Base-by-base conservation (phyloP, 2,797 vertebrate genomes). In the Brachymystax lenok region DNA sequence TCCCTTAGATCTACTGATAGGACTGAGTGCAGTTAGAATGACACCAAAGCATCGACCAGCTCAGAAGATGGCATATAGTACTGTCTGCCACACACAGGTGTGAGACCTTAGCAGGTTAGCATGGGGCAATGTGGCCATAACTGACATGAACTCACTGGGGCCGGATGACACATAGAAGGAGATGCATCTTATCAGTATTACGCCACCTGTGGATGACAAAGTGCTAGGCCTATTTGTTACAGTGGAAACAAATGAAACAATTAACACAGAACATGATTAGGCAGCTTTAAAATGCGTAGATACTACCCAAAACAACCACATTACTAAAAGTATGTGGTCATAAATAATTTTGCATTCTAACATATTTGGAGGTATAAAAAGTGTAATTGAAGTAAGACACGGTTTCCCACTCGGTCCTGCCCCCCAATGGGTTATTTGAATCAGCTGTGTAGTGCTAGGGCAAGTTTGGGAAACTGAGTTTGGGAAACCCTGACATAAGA, bases 151-250 rank as follows among this genome's bases (percentile, higher is more conserved):
- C 40, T 8, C 6, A 40, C 74, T 46, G 63, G 70, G 46, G 61
- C 7, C 33, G 24, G 35, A 61, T 61, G 33, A 69, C 35, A 72
- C 50, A 14, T 17, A 50, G 50, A 69, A 81, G 73, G 61, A 74
- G 54, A 75, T 67, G 76, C 28, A 16, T 14, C 16, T 10, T 61
- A 69, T 69, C 78, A 54, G 54, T 69, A 75, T 46, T 7, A 70
- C 13, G 33, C 54, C 69, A 76, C 76, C 76, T 69, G 61, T 10
- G 5, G 68, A 64, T 67, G 59, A 75, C 59, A 51, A 70, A 75
- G 69, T 76, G 70, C 54, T 30, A 66, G 7, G 16, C 2, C n/a
- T 61, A 21, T 21, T n/a, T 3, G 59, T 61, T 61, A 61, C 3
- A 61, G 16, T 61, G n/a, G n/a, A 61, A 61, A n/a, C 59, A 61